Percentiles rank a stretch among this genome's conserved stretches.
phyloP scores from a whole-genome alignment of 2,888 invertebrate genomes.

The Ceramica pisi region DNA sequence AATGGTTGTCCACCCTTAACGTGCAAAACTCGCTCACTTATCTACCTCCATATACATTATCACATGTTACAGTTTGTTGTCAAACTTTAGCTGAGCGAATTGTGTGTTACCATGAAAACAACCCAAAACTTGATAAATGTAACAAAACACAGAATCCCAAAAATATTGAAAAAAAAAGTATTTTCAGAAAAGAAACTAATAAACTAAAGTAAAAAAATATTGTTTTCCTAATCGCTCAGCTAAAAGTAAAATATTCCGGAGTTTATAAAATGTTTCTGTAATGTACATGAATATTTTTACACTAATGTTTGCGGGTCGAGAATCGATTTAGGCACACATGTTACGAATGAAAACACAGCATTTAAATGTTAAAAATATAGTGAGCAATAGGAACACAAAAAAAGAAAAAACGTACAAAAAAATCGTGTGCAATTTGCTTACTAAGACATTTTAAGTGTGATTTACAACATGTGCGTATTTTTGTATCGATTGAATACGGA shows the following conservation, averaged over 20 bases:
- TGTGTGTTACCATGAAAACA: background rate
- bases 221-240: background rate
- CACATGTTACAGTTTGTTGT: background rate
- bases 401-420: background rate
- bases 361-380: background rate
- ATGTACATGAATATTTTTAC: constrained; percentile 20
- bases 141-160: background rate
- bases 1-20: no score
- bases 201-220: background rate
- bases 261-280: constrained; percentile 12
- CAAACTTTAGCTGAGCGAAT: constrained; percentile 11
- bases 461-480: constrained; percentile 7
- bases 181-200: background rate
- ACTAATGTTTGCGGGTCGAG: background rate
- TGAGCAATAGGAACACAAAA: background rate
- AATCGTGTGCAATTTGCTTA: constrained; percentile 1
- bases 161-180: background rate
- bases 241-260: constrained; percentile 2
- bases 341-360: background rate
- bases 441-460: background rate
- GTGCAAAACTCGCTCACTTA: background rate
- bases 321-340: constrained; percentile 4
- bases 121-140: background rate
- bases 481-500: constrained; percentile 14
- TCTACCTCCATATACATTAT: background rate